Evolutionary conservation across 2,888 invertebrate genomes (phyloP).

Genomic region (Callosobruchus maculatus): DNA sequence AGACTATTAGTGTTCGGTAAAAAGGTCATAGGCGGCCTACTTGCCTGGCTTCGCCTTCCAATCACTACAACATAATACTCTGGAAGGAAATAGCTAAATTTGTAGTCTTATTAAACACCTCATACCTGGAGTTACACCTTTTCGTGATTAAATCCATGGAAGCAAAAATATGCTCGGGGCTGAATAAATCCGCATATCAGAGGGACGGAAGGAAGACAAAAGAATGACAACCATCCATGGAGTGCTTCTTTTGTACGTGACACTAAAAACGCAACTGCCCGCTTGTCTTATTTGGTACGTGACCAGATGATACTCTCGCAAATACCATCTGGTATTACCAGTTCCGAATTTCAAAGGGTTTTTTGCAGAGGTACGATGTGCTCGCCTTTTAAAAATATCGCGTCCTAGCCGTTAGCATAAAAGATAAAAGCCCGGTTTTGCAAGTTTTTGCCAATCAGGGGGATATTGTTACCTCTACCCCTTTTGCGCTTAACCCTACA

Average conservation of each 20-base stretch:
- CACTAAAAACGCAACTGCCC: background rate
- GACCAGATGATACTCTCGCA: background rate
- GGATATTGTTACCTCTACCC: conserved; percentile 26
- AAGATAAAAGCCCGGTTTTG: conserved; percentile 23
- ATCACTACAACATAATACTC: no score
- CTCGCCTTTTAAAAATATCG: conserved; percentile 3
- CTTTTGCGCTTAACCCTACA: conserved; percentile 25
- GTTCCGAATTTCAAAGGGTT: conserved; percentile 8
- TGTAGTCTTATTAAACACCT: no score
- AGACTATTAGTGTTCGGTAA: no score
- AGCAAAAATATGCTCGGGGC: no score
- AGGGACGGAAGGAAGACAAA: background rate
- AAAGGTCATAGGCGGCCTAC: no score
- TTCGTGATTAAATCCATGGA: no score
- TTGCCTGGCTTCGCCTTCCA: no score
- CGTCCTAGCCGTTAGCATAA: conserved; percentile 9
- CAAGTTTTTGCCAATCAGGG: conserved; percentile 32
- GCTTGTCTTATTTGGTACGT: background rate
- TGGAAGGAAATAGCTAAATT: no score
- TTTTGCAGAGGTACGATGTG: background rate
- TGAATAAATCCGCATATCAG: background rate
- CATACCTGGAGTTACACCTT: no score
- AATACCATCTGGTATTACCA: background rate
- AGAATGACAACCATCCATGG: background rate
- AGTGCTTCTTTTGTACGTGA: background rate